Conservation (phyloP, 2,113 vertebrate genomes). For the Odontesthes bonariensis region DNA sequence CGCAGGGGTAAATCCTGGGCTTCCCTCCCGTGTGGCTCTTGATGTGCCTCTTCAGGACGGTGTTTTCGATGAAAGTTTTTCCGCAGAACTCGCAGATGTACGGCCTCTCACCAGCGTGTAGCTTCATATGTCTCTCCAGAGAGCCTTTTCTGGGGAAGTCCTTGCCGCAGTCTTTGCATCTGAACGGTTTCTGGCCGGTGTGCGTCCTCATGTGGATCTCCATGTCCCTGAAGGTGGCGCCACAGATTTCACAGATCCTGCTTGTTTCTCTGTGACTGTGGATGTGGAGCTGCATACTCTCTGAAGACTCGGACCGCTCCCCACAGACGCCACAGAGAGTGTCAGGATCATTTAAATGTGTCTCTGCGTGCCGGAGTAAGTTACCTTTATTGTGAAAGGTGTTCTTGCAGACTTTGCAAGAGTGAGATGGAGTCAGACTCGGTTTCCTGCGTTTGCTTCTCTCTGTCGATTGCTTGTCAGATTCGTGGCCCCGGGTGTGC, state of each 20-base stretch:
- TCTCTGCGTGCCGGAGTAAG: constrained; percentile 65
- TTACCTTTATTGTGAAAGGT: constrained; percentile 65
- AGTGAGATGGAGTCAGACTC: constrained; percentile 34
- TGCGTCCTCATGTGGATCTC: constrained; percentile 67
- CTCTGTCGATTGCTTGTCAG: fast-evolving
- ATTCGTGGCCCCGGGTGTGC: constrained; percentile 29
- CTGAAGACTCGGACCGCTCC: constrained; percentile 34
- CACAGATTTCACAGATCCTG: constrained; percentile 73
- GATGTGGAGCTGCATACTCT: constrained; percentile 60
- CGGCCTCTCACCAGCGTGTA: constrained; percentile 56
- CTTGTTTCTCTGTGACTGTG: constrained; percentile 60
- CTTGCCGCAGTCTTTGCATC: constrained; percentile 66
- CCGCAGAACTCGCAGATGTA: constrained; percentile 72
- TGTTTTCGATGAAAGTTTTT: constrained; percentile 66
- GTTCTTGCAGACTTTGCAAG: constrained; percentile 55
- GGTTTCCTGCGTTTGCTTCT: constrained; percentile 29
- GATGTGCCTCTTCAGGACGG: constrained; percentile 70
- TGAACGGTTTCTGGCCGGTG: constrained; percentile 60
- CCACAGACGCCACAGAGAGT: constrained; percentile 62
- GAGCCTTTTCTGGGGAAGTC: constrained; percentile 70
- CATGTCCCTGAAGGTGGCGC: constrained; percentile 64
- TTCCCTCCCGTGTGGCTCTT: constrained; percentile 64
- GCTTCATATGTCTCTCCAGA: constrained; percentile 66
- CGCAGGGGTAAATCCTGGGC: constrained; percentile 55
- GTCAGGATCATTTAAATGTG: constrained; percentile 17